Conservation (phyloP, 1,140 invertebrate species). For the Drosophila suzukii region DNA sequence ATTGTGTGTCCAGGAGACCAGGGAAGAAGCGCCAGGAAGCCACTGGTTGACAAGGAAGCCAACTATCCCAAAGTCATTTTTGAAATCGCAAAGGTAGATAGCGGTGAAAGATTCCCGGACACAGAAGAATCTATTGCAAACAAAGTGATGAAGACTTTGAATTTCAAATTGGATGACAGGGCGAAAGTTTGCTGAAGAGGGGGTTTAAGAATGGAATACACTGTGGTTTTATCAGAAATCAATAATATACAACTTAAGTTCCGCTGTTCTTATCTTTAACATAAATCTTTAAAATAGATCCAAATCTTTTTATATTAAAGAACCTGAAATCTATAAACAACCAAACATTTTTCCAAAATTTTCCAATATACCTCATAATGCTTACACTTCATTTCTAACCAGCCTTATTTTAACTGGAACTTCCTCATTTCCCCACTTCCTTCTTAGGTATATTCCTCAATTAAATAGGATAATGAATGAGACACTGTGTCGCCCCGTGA, state of each 20-base stretch:
- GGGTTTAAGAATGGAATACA: background rate
- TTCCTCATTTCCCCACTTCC: background rate
- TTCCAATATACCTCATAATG: background rate
- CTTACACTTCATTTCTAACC: background rate
- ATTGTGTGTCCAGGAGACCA: slow-evolving; percentile 55
- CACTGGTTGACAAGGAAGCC: slow-evolving; percentile 27
- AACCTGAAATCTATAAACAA: no score
- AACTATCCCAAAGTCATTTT: slow-evolving; percentile 31
- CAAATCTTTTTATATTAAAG: no score
- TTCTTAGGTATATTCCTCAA: slow-evolving; percentile 11
- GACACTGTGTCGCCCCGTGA: slow-evolving; percentile 29
- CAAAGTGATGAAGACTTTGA: slow-evolving; percentile 31
- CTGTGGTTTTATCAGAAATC: no score
- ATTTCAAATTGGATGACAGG: slow-evolving; percentile 16
- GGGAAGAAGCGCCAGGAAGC: slow-evolving; percentile 32
- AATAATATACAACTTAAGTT: no score
- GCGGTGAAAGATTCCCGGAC: slow-evolving; percentile 19
- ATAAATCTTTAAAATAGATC: no score
- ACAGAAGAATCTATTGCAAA: slow-evolving; percentile 10
- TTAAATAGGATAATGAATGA: slow-evolving; percentile 39
- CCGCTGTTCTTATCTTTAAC: no score
- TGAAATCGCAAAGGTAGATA: slow-evolving; percentile 29
- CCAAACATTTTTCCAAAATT: background rate
- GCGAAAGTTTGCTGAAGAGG: slow-evolving; percentile 2
- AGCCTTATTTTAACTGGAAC: background rate